A percentile compares a stretch with the other conserved stretches of the same genome.
Evolutionary conservation across 2,888 invertebrate species (phyloP).

Genomic region (Archaeoteleia sp.): DNA sequence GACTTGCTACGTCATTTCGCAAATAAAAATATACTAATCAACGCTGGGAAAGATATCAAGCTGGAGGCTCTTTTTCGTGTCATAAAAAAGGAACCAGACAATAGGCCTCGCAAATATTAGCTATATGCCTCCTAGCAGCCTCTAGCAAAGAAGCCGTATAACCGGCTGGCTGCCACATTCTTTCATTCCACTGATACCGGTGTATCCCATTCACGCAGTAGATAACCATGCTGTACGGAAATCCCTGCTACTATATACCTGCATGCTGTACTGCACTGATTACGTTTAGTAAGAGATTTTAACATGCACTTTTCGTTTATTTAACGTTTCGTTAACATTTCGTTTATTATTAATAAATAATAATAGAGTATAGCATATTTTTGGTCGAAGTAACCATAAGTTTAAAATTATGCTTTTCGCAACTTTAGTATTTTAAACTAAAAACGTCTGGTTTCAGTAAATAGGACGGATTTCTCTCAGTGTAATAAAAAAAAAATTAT

Average conservation of each 20-base stretch:
- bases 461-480: too few relatives aligned
- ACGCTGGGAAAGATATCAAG: conserved; percentile 22
- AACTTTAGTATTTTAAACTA: too few relatives aligned
- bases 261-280: too few relatives aligned
- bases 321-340: too few relatives aligned
- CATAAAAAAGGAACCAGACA: conserved; percentile 27
- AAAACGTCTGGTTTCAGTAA: too few relatives aligned
- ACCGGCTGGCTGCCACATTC: conserved; percentile 13
- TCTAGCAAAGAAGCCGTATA: conserved; percentile 16
- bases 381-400: too few relatives aligned
- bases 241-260: conserved; percentile 19
- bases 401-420: too few relatives aligned
- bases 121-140: conserved; percentile 15
- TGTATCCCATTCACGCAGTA: conserved; percentile 9
- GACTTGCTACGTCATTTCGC: conserved; percentile 11
- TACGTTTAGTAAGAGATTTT: too few relatives aligned
- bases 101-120: conserved; percentile 45
- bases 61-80: conserved; percentile 14
- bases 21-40: conserved; percentile 12
- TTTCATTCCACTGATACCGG: conserved; percentile 15
- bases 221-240: conserved; percentile 33
- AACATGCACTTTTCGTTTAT: not conserved
- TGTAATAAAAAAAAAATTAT: too few relatives aligned
- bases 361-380: too few relatives aligned
- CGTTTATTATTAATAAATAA: too few relatives aligned